Conservation (phyloP, 2,113 vertebrate genomes). For the Gnathonemus longibarbis region DNA sequence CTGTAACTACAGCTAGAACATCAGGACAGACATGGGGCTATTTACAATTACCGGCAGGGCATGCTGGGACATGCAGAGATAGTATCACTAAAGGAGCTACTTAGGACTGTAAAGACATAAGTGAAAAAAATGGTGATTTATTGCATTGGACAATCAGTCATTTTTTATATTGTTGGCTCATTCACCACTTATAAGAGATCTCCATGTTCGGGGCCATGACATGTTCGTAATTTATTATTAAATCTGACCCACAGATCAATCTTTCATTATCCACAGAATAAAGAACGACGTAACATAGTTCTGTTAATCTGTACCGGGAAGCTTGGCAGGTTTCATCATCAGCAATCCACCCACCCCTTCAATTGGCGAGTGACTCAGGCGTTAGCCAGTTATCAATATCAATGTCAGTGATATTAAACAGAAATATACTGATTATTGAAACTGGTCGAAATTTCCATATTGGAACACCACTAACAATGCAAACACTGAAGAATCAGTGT, state of each 20-base stretch:
- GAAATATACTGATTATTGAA: not conserved
- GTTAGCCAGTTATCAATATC: not conserved
- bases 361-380: not conserved
- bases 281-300: not conserved
- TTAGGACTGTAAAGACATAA: not conserved
- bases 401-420: not conserved
- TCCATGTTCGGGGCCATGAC: not conserved
- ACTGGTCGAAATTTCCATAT: not conserved
- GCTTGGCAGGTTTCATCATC: not conserved
- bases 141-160: not conserved
- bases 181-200: not conserved
- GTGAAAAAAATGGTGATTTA: not conserved
- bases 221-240: not conserved
- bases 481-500: not conserved
- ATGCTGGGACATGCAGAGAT: not conserved
- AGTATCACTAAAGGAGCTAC: not conserved
- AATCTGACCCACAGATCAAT: not conserved
- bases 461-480: not conserved
- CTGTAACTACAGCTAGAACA: no score
- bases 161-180: not conserved
- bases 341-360: not conserved
- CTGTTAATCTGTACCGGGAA: not conserved
- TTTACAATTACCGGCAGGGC: no score
- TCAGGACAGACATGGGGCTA: no score
- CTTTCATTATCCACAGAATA: not conserved